Evolutionary conservation across 92 coral and sea anemone species (phyloP).

Genomic region (Umimayanthus kanabou): DNA sequence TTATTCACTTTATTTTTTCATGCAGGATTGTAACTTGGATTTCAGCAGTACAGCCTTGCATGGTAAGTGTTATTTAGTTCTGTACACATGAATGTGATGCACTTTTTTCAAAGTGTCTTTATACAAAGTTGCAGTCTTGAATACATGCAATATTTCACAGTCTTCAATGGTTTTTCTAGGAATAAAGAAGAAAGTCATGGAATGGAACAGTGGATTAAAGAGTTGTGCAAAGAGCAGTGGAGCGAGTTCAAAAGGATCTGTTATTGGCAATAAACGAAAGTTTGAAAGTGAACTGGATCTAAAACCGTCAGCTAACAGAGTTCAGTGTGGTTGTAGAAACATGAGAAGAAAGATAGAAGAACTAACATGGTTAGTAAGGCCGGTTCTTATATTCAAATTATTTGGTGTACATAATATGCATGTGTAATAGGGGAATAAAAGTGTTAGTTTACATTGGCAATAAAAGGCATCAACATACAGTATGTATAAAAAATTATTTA

Average conservation of each 20-base stretch:
- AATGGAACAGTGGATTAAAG: conserved; percentile 36
- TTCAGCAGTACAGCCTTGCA: conserved; percentile 12
- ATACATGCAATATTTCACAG: not conserved
- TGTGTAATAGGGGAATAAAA: no score
- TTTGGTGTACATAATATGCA: no score
- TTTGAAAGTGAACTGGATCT: not conserved
- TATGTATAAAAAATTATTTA: no score
- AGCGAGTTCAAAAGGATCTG: not conserved
- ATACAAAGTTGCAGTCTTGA: not conserved
- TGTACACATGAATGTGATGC: not conserved
- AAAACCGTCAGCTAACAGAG: conserved; percentile 21
- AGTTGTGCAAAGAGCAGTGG: not conserved
- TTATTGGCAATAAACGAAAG: not conserved
- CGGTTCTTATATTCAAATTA: not conserved
- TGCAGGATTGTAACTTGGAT: conserved; percentile 22
- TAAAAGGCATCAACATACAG: no score
- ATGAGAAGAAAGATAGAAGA: conserved; percentile 56
- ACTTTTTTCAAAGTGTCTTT: not conserved
- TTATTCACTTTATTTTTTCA: not conserved
- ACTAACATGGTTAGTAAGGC: conserved; percentile 50
- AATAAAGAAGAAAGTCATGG: conserved; percentile 37
- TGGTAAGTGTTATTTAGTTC: not conserved
- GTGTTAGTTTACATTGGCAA: not conserved
- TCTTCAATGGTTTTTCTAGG: not conserved
- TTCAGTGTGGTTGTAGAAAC: conserved; percentile 48